Percentiles rank a stretch among this genome's conserved stretches.
Conservation (phyloP, 1,140 invertebrate species). For the Varroa destructor region DNA sequence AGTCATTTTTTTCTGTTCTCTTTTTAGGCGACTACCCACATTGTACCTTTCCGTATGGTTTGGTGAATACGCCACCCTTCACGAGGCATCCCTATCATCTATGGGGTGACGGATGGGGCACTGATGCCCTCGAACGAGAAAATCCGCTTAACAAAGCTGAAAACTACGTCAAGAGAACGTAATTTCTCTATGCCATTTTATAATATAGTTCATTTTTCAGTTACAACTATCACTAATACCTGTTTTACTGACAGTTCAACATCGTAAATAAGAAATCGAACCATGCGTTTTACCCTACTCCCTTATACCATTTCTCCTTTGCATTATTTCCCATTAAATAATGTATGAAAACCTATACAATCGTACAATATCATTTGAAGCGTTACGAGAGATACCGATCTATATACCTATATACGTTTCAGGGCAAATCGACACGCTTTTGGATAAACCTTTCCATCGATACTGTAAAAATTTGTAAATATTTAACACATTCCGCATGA, state of each 20-base stretch:
- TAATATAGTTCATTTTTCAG: no score
- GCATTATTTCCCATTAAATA: no score
- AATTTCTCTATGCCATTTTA: neutral
- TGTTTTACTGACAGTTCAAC: no score
- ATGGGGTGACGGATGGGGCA: constrained; percentile 22
- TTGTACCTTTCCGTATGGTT: neutral
- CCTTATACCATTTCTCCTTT: no score
- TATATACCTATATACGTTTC: neutral
- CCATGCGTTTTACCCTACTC: no score
- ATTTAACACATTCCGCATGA: no score
- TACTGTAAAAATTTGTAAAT: no score
- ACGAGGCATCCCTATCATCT: constrained; percentile 19
- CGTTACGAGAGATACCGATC: no score
- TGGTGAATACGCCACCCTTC: constrained; percentile 23
- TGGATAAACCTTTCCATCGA: neutral
- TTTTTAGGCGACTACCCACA: constrained; percentile 17
- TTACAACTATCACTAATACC: no score
- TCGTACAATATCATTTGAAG: no score
- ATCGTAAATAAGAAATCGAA: no score
- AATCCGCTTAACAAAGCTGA: constrained; percentile 24
- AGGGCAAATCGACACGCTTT: constrained; percentile 27
- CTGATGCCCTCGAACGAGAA: constrained; percentile 22
- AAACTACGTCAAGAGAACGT: constrained; percentile 13
- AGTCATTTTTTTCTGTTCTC: neutral
- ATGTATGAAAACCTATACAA: no score